Conservation (phyloP, 2,888 invertebrate species). For the Tetragnatha montana region DNA sequence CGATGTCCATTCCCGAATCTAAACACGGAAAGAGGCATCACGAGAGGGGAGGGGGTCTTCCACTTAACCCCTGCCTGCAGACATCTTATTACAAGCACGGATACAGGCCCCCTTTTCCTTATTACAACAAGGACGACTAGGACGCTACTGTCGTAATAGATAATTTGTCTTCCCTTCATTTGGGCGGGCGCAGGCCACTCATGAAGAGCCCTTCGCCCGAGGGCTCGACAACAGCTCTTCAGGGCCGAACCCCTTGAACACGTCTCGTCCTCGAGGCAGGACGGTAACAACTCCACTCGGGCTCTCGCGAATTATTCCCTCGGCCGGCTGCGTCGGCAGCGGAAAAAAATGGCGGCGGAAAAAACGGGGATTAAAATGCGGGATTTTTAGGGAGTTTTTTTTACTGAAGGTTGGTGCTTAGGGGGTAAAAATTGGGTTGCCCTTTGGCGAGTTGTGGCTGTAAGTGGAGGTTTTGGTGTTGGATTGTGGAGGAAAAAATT, state of each 20-base stretch:
- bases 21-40: no score
- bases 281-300: constrained; percentile 26
- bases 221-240: constrained; percentile 64
- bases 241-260: constrained; percentile 66
- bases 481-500: no score
- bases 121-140: not conserved
- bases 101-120: not conserved
- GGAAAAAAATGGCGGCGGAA: not conserved
- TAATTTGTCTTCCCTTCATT: constrained; percentile 45
- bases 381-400: no score
- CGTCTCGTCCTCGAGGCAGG: constrained; percentile 67
- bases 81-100: not conserved
- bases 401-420: no score
- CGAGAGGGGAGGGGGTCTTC: not conserved
- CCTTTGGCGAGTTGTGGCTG: no score
- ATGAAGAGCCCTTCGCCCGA: constrained; percentile 62
- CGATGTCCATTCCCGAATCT: no score
- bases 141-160: constrained; percentile 23
- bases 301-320: constrained; percentile 29
- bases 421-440: no score
- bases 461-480: no score
- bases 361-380: not conserved
- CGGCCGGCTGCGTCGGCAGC: not conserved
- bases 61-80: not conserved
- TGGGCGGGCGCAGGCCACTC: constrained; percentile 33